phyloP scores from a whole-genome alignment of 2,113 vertebrate species.

The Eretmochelys imbricata region DNA sequence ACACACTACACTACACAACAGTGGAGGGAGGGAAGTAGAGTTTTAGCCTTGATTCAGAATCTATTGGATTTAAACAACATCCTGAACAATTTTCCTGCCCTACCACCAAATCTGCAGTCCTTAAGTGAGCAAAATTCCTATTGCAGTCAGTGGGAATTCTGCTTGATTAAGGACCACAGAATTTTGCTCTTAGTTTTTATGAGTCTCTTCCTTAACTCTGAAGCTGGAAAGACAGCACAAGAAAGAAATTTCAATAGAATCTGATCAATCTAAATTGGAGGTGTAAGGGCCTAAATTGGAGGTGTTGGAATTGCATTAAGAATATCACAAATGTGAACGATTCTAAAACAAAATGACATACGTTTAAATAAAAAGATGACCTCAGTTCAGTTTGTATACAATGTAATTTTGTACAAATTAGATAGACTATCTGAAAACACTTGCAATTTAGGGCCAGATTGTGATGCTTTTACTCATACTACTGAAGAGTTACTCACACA shows the following conservation, averaged over 20 bases:
- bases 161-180: neutral
- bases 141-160: neutral
- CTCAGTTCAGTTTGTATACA: neutral
- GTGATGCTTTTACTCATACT: neutral
- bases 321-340: fast-evolving
- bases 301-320: neutral
- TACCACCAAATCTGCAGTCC: neutral
- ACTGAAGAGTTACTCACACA: neutral
- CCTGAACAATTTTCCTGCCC: neutral
- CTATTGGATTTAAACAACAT: neutral
- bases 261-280: neutral
- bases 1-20: neutral
- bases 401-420: neutral
- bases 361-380: neutral
- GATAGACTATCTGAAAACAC: neutral
- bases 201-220: neutral
- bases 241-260: neutral
- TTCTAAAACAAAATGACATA: neutral
- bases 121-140: neutral
- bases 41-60: neutral
- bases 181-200: neutral
- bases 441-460: neutral
- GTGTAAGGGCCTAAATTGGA: neutral
- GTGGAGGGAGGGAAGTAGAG: neutral
- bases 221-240: neutral